These are phyloP conservation scores for Aegotheles bennettii DNA, from an alignment of 2,113 vertebrate genomes.

Conservation along the genomic window DNA sequence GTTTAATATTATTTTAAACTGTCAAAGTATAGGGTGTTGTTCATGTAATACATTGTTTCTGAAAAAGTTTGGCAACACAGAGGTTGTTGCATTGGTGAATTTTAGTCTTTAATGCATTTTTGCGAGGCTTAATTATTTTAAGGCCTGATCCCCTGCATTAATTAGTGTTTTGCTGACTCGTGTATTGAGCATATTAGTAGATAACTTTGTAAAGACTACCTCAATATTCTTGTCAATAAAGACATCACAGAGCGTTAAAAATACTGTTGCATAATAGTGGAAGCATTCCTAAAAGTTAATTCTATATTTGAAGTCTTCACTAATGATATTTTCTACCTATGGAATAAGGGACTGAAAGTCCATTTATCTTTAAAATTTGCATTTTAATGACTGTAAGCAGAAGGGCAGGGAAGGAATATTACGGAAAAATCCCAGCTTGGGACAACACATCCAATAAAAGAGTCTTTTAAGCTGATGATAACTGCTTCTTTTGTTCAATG, in stretches of 20 bases:
- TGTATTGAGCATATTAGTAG: background rate
- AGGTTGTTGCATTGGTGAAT: background rate
- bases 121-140: background rate
- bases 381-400: conserved; percentile 26
- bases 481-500: background rate
- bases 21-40: background rate
- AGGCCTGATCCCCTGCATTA: background rate
- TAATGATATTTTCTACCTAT: background rate
- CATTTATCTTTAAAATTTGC: background rate
- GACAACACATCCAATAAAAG: background rate
- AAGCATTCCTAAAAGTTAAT: background rate
- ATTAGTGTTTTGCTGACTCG: background rate
- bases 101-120: background rate
- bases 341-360: background rate
- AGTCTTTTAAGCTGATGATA: background rate
- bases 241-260: background rate
- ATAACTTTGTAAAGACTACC: background rate
- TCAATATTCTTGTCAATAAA: background rate
- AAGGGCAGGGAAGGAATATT: background rate
- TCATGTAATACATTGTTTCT: background rate
- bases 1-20: background rate
- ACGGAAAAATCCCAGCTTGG: background rate
- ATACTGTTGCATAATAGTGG: background rate
- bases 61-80: no score
- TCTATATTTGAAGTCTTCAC: background rate